Conservation (phyloP, 2,797 vertebrate genomes). For the Pseudochirops cupreus region DNA sequence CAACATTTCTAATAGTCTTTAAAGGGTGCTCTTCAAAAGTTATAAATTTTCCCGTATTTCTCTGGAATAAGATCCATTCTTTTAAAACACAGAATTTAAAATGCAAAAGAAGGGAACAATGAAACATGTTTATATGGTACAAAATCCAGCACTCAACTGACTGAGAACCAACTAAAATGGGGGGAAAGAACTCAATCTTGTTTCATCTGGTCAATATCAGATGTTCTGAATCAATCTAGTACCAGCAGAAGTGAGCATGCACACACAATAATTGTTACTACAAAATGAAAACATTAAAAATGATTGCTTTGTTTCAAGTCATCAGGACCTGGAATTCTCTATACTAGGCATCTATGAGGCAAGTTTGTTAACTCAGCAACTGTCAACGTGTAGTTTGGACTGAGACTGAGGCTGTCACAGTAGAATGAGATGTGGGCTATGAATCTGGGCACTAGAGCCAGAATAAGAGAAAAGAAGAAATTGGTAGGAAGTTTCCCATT, state of each 20-base stretch:
- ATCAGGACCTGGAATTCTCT: background rate
- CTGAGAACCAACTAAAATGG: background rate
- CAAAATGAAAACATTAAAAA: background rate
- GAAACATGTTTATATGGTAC: background rate
- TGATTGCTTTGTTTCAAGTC: background rate
- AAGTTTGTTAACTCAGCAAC: background rate
- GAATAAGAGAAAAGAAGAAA: background rate
- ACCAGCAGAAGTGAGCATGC: background rate
- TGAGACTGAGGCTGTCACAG: background rate
- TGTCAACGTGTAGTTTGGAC: background rate
- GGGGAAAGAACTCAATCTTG: background rate
- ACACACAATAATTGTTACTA: background rate
- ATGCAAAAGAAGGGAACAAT: background rate
- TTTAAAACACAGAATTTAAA: background rate
- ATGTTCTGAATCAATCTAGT: background rate
- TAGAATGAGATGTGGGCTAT: background rate
- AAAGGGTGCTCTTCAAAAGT: background rate
- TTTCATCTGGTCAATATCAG: background rate
- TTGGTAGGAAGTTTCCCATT: background rate
- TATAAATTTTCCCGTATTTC: background rate
- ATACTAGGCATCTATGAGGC: background rate
- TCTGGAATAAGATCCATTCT: background rate
- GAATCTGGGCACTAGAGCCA: background rate
- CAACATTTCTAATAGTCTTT: background rate
- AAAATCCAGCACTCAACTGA: background rate